Base-by-base conservation (phyloP, 2,888 invertebrate species). In the Ochropacha duplaris region DNA sequence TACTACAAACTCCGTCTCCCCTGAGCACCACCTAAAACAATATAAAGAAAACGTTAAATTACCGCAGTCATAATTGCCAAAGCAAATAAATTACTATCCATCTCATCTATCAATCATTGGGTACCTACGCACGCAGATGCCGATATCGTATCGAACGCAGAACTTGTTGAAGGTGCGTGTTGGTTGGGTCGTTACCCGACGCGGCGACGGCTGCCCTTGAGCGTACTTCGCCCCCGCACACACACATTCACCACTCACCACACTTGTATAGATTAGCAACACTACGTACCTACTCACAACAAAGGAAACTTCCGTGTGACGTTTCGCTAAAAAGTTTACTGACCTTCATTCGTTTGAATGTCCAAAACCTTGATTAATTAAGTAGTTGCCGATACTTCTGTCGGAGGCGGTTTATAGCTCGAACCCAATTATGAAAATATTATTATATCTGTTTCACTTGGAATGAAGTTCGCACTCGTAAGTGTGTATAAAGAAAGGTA, bases 1-100 rank as follows among this genome's bases (percentile, higher is more conserved):
- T 96, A 93, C 94, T 95, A 93, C 90, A 83, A 72, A 69, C 66
- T 76, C 81, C 81, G 76, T 73, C 78, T 76, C 71, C 79, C 72
- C 69, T 79, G 68, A 72, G 68, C 73, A 78, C 81, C 76, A 77
- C 80, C 90, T 90, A 82, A 56, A 86, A 84, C 69, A 74, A 71
- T 69, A 63, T 49, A 64, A 60, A 65, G 50, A 16, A n/a, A n/a
- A 44, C 28, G 16, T 39, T 22, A 44, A 14, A 19, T 19, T 44
- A 19, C 44, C 4, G 31, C 44, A 19, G 44, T 44, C 44, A 19
- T 16, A 2, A 55, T 49, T 16, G 22, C 9, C 44, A n/a, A 56
- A 14, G 39, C 22, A 56, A 22, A 59, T 54, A 59, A 58, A 55
- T 50, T n/a, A 50, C 55, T 54, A 54, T 58, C n/a, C n/a, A 51